Base-by-base conservation (phyloP, 2,888 invertebrate species). In the Yponomeuta evonymella region DNA sequence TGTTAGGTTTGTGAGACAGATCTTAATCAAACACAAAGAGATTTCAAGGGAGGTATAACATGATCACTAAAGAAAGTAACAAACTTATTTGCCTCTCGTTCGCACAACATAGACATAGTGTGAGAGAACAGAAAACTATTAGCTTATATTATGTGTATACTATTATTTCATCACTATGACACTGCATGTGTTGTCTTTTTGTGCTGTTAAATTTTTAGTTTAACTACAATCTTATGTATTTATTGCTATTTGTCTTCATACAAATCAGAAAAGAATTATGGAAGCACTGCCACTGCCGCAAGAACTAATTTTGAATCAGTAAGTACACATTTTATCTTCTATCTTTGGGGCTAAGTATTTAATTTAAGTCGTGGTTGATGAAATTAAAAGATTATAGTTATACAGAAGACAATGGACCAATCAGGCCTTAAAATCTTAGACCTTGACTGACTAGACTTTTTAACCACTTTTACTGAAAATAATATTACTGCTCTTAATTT, bases 401-500 rank as follows among this genome's bases (percentile, higher is more conserved):
- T 58, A 12, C 51, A 15, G 6, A 58, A 12, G 51, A 5, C 51
- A 58, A 58, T 58, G 15, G 51, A 58, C 15, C 51, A 58, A 58
- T 58, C 51, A 58, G 12, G 12, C 51, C 43, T 8, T 43, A 43
- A 58, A 58, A 15, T 29, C 33, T 43, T 43, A 6, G 29, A 65
- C 65, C 36, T n/a, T 66, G 33, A 48, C 36, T 48, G 67, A 65
- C 67, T 48, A 67, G 67, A 67, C 43, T 36, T 12, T 33, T 43
- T 67, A 67, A n/a, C 33, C 30, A 67, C 67, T 67, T 36, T 67
- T 23, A 48, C 67, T 63, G 63, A n/a, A n/a, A 63, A 9, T 63
- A 23, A 43, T 58, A 33, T 36, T 67, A 43, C 23, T 48, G 36
- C 33, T 67, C 36, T 48, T 48, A 67, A 43, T 67, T 67, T 67